Conservation (phyloP, 2,797 vertebrate genomes). For the Hypotaenidia okinawae region DNA sequence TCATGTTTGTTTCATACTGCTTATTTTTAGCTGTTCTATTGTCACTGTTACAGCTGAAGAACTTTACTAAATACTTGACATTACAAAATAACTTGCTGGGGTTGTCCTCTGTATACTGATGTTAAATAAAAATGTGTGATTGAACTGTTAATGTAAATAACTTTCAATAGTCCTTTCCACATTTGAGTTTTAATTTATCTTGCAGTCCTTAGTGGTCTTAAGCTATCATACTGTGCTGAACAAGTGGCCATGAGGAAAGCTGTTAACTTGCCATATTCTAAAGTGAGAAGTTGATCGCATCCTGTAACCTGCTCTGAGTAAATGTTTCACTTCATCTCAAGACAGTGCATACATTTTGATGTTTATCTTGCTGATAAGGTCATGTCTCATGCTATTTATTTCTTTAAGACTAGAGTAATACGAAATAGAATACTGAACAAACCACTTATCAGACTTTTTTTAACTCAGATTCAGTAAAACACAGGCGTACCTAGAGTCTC, state of each 20-base stretch:
- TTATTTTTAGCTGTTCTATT: constrained; percentile 73
- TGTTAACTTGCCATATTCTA: constrained; percentile 22
- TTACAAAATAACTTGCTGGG: constrained; percentile 68
- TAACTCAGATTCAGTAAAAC: constrained; percentile 12
- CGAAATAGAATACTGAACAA: not conserved
- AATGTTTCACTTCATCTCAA: not conserved
- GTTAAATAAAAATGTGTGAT: constrained; percentile 73
- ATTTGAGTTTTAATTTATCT: constrained; percentile 56
- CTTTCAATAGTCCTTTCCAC: constrained; percentile 69
- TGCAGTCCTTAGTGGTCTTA: constrained; percentile 24
- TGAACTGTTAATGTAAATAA: constrained; percentile 68
- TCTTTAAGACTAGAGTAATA: not conserved
- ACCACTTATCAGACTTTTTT: not conserved
- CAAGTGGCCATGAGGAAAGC: not conserved
- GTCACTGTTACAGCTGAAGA: constrained; percentile 74
- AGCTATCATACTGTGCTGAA: constrained; percentile 5
- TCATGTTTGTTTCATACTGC: constrained; percentile 73
- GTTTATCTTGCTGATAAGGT: not conserved
- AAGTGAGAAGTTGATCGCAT: not conserved
- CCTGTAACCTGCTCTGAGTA: not conserved
- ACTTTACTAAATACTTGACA: constrained; percentile 65
- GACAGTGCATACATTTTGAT: not conserved
- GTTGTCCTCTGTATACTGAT: constrained; percentile 72
- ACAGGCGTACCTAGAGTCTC: not conserved
- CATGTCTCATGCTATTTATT: not conserved